Base-by-base conservation (phyloP, 2,888 invertebrate genomes). In the Lymantria dispar region DNA sequence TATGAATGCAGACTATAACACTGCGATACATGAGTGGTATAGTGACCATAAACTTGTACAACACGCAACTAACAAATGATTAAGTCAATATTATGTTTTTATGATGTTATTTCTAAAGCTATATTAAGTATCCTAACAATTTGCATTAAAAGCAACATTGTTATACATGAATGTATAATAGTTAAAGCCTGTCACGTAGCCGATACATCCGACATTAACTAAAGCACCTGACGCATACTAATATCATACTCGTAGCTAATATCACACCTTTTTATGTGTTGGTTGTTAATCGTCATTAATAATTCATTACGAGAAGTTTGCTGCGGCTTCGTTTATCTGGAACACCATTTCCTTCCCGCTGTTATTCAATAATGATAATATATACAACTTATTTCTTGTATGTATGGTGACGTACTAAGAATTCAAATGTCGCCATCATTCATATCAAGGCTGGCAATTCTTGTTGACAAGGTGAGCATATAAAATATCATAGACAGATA, bases 181-280 rank as follows among this genome's bases (percentile, higher is more conserved):
- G 45, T 45, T 37, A 59, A 63, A 48, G 41, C 54, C 15, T 43
- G 53, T 54, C 55, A 60, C 57, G 65, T 50, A 56, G 51, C 39
- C 45, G 44, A 55, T 55, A 55, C 62, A 60, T 64, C 47, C 53
- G 47, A 60, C 59, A 64, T 66, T 54, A 62, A 60, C 56, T 62
- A 55, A 52, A 46, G 52, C 54, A 50, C 43, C 47, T 58, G 53
- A 54, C 46, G 49, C 49, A 53, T 49, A 65, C 55, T 46, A 54
- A 33, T 33, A 10, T 33, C 10, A 33, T 10, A 33, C 10, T 33
- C 10, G 33, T 33, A 64, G 52, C 55, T 60, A 37, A 45, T 53
- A 47, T 46, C 37, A 45, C 48, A 52, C 45, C 33, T 52, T 52
- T 52, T 48, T 45, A 39, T 45, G 22, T 41, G 48, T 45, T 36